Evolutionary conservation across 2,797 vertebrate genomes (phyloP), one percentile per base, ranked within the genome.

Genomic region (Capromys pilorides): DNA sequence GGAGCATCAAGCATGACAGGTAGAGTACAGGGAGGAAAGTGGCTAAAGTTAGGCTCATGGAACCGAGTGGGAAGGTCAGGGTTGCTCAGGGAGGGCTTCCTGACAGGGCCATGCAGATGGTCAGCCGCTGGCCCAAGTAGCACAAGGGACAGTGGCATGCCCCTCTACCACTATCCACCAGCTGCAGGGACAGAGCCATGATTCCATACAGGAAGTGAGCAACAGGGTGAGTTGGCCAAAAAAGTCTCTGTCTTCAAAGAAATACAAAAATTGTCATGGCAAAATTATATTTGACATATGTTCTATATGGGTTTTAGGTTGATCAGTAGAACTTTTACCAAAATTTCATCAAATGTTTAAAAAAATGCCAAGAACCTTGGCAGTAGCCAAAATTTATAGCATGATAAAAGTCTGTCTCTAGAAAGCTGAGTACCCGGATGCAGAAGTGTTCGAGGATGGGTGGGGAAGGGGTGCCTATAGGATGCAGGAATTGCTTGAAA

Each of bases 261-360:
- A 73, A 59, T 36, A 31, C 57, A 80, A 88, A 79, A 69, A 85
- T 62, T 24, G 90, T 26, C 61, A 28, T 16, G 9, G 19, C 62
- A 82, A 75, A 90, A 49, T 5, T n/a, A 4, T 64, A 57, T 49
- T 84, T 87, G 59, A 80, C n/a, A 67, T 49, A 2, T 33, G 71
- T 61, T 94, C 67, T 86, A 6, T 11, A 71, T 61, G 31, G 31
- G 62, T 45, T 64, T 54, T 66, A 81, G 33, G 75, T 49, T 51
- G 67, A 57, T 59, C 59, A 19, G 41, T 19, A 92, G 45, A 66
- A 39, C 91, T 73, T 79, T 64, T 82, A 88, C 87, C 69, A 31
- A 81, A 31, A 90, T 26, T 49, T 83, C 41, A 59, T 21, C 33
- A 61, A 75, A 36, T 6, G 26, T 75, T 14, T 59, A 22, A 21